A percentile compares a stretch with the other conserved stretches of the same genome.
Conservation (phyloP, 2,888 invertebrate genomes). For the Idaea straminata region DNA sequence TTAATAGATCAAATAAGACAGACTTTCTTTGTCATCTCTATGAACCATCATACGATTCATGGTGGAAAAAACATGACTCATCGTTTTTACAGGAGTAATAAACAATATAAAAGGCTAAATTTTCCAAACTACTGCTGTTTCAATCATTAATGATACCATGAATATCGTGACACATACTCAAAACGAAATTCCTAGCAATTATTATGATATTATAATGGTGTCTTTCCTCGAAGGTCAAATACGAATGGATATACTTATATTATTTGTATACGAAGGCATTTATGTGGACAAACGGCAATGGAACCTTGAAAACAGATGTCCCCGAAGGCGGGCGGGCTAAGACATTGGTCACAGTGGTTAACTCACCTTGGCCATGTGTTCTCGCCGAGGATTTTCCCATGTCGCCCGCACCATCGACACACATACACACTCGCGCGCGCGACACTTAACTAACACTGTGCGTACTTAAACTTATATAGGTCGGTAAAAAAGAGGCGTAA, state of each 20-base stretch:
- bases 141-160: not conserved
- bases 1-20: not conserved
- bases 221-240: slow-evolving; percentile 22
- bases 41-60: slow-evolving; percentile 16
- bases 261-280: slow-evolving; percentile 14
- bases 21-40: slow-evolving; percentile 2
- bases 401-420: slow-evolving; percentile 79
- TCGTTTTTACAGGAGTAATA: not conserved
- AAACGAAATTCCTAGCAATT: not conserved
- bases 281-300: slow-evolving; percentile 30
- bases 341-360: slow-evolving; percentile 32
- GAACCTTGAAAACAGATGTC: slow-evolving; percentile 53
- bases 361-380: slow-evolving; percentile 81
- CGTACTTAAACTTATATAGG: slow-evolving; percentile 71
- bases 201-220: slow-evolving; percentile 7
- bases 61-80: slow-evolving; percentile 1
- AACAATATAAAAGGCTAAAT: not conserved
- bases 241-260: slow-evolving; percentile 11
- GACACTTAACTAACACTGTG: slow-evolving; percentile 69
- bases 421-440: slow-evolving; percentile 68
- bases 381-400: slow-evolving; percentile 81
- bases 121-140: not conserved
- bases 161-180: not conserved
- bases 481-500: slow-evolving; percentile 77
- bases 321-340: slow-evolving; percentile 35